Evolutionary conservation across 2,113 vertebrate species (phyloP), one percentile per base, ranked within the genome.

Genomic region (Trematomus loennbergii): DNA sequence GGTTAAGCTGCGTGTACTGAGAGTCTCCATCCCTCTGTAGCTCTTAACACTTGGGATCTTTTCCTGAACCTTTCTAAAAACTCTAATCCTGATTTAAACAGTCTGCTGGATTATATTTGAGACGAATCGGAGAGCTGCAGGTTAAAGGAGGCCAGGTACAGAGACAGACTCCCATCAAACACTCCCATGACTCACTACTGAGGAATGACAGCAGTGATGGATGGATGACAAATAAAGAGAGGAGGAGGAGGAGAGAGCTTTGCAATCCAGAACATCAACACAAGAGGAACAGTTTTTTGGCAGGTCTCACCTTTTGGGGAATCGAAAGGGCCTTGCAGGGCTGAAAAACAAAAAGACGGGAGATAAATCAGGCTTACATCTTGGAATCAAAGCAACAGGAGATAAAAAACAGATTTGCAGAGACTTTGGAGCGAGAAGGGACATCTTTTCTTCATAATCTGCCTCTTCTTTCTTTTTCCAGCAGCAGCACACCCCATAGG

Each of bases 301-400:
- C 89, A 92, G 88, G 53, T 63, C 93, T 94, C 97, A 99, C 98
- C 98, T 99, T 98, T 96, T 97, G 73, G 97, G 98, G 90, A 98
- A 96, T 81, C 96, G 96, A 94, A 99, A 96, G 25, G 97, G 96
- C 94, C 96, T 96, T 61, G 94, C 81, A 70, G 96, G 94, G 91
- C 98, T 99, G 91, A 62, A 95, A 95, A 81, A 89, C 87, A 86
- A 61, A 88, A 68, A 78, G 64, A 36, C 72, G 20, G 72, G 75
- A 93, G 84, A 93, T 90, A 73, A 85, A 95, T 88, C 63, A 88
- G 83, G 55, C 82, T 87, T 79, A 82, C 48, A 89, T 89, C 84
- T 85, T 75, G 17, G 69, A 88, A 65, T 86, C 73, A 87, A 86
- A 91, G 79, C 57, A 87, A 86, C 50, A 73, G 53, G 49, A 69